These are phyloP conservation scores for Tauraco erythrolophus DNA, from an alignment of 2,113 vertebrate genomes.

Conservation along the genomic window DNA sequence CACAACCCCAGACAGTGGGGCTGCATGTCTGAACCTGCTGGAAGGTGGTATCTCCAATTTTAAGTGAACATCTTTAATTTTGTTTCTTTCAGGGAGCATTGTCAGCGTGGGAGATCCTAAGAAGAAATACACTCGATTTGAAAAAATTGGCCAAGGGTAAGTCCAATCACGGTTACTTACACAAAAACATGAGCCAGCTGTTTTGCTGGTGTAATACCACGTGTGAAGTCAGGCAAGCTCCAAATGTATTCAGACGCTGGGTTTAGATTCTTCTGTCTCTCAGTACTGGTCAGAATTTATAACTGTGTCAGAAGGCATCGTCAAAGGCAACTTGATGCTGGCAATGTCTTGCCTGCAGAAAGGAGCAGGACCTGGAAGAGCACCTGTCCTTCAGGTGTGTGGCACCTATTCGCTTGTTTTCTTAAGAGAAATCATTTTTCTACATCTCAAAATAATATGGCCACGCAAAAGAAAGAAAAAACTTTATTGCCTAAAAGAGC, in stretches of 20 bases:
- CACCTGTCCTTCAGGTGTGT: neutral
- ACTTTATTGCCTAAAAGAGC: neutral
- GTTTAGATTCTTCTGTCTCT: neutral
- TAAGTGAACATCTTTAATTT: neutral
- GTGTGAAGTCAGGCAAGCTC: neutral
- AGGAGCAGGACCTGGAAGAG: neutral
- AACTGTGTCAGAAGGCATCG: neutral
- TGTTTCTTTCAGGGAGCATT: constrained; percentile 87
- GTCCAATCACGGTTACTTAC: constrained; percentile 46
- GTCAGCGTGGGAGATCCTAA: constrained; percentile 97
- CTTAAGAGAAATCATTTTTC: neutral
- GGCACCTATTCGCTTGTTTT: neutral
- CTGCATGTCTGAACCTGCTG: neutral
- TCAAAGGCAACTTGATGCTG: neutral
- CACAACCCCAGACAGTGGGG: neutral
- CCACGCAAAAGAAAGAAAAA: neutral
- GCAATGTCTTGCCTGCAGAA: neutral
- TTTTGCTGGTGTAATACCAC: neutral
- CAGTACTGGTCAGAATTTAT: neutral
- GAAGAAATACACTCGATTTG: constrained; percentile 98
- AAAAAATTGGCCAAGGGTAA: constrained; percentile 99
- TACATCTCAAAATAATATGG: neutral
- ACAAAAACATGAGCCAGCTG: neutral
- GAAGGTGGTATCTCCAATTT: neutral
- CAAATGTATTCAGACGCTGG: neutral